A percentile compares a stretch with the other conserved stretches of the same genome.
Evolutionary conservation across 2,888 invertebrate species (phyloP).

Genomic region (Dryadula phaetusa): DNA sequence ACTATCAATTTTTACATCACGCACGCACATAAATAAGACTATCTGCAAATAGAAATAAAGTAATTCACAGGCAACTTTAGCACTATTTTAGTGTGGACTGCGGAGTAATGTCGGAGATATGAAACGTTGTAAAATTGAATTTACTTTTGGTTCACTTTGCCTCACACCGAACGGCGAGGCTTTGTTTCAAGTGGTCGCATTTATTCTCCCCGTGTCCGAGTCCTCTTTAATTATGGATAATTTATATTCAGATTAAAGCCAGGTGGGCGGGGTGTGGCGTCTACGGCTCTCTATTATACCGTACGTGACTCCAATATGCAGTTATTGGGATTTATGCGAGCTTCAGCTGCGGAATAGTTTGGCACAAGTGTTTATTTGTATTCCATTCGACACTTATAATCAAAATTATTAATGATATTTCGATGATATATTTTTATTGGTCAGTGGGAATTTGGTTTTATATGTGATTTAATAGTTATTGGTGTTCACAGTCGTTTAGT

Average conservation of each 20-base stretch:
- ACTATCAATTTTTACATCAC: neutral
- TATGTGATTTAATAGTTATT: neutral
- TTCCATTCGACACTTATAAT: constrained; percentile 21
- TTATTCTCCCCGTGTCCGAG: constrained; percentile 81
- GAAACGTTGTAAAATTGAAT: constrained; percentile 29
- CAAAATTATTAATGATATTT: constrained; percentile 5
- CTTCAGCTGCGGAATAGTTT: constrained; percentile 48
- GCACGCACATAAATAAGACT: neutral
- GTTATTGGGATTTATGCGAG: constrained; percentile 56
- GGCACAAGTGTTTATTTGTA: constrained; percentile 35
- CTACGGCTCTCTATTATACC: constrained; percentile 58
- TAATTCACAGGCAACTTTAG: constrained; percentile 12
- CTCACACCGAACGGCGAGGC: constrained; percentile 57
- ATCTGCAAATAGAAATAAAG: constrained; percentile 16
- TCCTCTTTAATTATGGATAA: constrained; percentile 83
- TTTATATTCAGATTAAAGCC: constrained; percentile 83
- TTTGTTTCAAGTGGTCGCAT: constrained; percentile 82
- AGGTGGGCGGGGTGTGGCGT: constrained; percentile 62
- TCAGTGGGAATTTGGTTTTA: neutral
- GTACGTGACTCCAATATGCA: constrained; percentile 67
- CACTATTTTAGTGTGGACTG: constrained; percentile 15
- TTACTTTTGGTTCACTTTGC: constrained; percentile 37
- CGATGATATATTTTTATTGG: neutral
- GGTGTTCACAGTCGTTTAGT: too few species aligned
- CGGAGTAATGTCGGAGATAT: constrained; percentile 21